Percentiles rank a stretch among this genome's conserved stretches.
phyloP scores from a whole-genome alignment of 2,888 invertebrate species.

The Polydrusus cervinus region DNA sequence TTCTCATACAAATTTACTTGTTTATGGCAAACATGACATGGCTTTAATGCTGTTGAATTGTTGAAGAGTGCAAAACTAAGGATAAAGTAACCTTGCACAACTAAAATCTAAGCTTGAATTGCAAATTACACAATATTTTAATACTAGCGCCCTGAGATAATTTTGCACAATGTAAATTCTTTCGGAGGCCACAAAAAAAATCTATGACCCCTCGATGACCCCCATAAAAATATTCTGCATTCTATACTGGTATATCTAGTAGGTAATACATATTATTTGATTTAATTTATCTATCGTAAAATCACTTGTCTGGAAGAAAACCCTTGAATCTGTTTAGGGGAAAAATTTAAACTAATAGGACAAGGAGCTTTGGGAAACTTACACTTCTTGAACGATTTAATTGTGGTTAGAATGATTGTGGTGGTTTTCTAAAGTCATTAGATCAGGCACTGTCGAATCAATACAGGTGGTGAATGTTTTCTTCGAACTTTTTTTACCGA shows the following conservation, averaged over 20 bases:
- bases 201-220: too few species aligned
- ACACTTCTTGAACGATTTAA: conserved; percentile 62
- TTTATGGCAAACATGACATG: too few species aligned
- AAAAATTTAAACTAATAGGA: conserved; percentile 11
- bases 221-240: neutral
- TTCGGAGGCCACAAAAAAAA: too few species aligned
- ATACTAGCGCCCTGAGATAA: too few species aligned
- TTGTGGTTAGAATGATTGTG: conserved; percentile 58
- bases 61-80: too few species aligned
- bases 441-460: conserved; percentile 50
- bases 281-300: neutral
- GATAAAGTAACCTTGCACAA: too few species aligned
- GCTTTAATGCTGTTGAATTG: too few species aligned
- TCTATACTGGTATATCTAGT: neutral
- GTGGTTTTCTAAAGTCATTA: conserved; percentile 42
- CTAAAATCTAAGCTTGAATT: too few species aligned
- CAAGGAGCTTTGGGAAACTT: conserved; percentile 63
- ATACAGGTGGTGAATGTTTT: conserved; percentile 47
- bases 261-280: neutral
- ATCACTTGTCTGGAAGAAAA: neutral
- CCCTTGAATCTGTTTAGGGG: neutral
- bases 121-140: too few species aligned
- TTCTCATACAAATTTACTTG: too few species aligned
- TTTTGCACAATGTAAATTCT: too few species aligned
- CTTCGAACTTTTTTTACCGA: conserved; percentile 38